phyloP scores from a whole-genome alignment of 2,888 invertebrate genomes.

The Latrodectus elegans region DNA sequence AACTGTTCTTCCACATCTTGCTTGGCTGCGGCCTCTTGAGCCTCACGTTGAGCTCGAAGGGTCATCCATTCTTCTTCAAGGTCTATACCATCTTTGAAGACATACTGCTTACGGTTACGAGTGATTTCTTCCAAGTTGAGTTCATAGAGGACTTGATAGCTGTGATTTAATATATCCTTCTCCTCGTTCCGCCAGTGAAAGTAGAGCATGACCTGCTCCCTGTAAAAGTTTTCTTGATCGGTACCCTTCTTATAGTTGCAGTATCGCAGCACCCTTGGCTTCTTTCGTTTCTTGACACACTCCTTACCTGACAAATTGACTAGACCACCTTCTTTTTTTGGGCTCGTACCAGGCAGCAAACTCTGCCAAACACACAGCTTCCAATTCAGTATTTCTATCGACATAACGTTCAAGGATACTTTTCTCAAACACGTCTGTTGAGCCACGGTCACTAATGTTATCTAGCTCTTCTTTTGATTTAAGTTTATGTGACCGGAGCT shows the following conservation, averaged over 20 bases:
- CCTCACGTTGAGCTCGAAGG: not conserved
- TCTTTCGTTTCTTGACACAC: not conserved
- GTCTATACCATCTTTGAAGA: not conserved
- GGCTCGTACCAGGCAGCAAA: not conserved
- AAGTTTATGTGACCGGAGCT: conserved; percentile 71
- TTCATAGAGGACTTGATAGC: not conserved
- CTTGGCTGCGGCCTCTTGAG: not conserved
- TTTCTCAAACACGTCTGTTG: not conserved
- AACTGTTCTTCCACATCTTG: not conserved
- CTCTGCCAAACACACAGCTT: not conserved
- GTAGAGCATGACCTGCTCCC: conserved; percentile 72
- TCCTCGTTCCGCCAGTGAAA: conserved; percentile 73
- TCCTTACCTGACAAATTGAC: not conserved
- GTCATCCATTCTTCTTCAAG: not conserved
- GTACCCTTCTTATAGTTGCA: conserved; percentile 52
- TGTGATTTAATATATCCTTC: not conserved
- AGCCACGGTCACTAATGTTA: not conserved
- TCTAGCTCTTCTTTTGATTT: conserved; percentile 68
- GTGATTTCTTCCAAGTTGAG: not conserved
- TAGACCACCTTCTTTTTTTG: not conserved
- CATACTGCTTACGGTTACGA: not conserved
- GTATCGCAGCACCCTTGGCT: conserved; percentile 66
- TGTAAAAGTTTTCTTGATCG: conserved; percentile 72
- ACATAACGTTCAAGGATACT: not conserved
- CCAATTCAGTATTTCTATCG: not conserved